Base-by-base conservation (phyloP, 2,113 vertebrate genomes). In the Trinectes maculatus region DNA sequence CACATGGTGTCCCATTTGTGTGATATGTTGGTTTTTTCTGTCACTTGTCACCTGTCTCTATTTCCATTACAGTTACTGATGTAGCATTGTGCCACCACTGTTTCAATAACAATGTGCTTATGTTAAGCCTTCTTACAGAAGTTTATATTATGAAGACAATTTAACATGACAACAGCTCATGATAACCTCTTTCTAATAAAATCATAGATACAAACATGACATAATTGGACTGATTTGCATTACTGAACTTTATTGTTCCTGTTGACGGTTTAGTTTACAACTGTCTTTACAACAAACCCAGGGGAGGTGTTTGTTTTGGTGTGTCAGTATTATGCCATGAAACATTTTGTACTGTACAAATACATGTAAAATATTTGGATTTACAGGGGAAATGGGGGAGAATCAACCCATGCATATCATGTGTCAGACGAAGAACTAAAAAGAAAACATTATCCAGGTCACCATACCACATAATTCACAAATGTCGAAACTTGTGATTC, bases 131-230 rank as follows among this genome's bases (percentile, higher is more conserved):
- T 91, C 86, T 91, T 89, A 86, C 88, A 88, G 85, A 91, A 87
- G 78, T 89, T 89, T 91, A 83, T 90, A 88, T 76, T 85, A 83
- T 82, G 74, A 77, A 86, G 77, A 77, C 72, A 83, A 89, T 82
- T 91, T 80, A 89, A 88, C 83, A 89, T 89, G 86, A 87, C 83
- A 80, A 71, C 80, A 68, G 79, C 52, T 88, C 77, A 90, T 85
- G 84, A 60, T 82, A 89, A 79, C 84, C 77, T 71, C 84, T 92
- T 92, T 92, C 89, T 89, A 91, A 92, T 91, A 90, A 92, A 92
- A 90, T 67, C 74, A 82, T 62, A 73, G 13, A 61, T 75, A 81
- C 78, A 72, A 71, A 64, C 52, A 37, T 57, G 15, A 58, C n/a
- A 19, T 26, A 24, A 40, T 29, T 28, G n/a, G 22, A 15, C 5